Percentiles rank a stretch among this genome's conserved stretches.
Conservation (phyloP, 2,888 invertebrate genomes). For the Cataglyphis livida region DNA sequence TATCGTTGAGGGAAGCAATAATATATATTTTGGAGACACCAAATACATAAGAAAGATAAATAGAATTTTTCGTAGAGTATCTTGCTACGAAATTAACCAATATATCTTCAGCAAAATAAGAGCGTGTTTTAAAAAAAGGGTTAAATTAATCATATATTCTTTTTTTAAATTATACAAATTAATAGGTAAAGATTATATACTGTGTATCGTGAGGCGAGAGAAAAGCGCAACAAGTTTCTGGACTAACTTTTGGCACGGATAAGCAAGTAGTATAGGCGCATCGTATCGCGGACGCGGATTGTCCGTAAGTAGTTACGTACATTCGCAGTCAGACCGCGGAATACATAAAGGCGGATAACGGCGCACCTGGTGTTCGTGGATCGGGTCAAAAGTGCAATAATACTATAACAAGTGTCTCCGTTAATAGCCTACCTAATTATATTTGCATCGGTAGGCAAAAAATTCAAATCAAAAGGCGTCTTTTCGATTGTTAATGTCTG, state of each 20-base stretch:
- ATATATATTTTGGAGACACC: neutral
- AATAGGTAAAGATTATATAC: neutral
- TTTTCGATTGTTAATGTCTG: neutral
- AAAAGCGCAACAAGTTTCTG: constrained; percentile 33
- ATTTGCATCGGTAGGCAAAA: neutral
- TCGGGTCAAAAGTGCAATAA: constrained; percentile 32
- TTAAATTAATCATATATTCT: neutral
- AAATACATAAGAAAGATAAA: constrained; percentile 9
- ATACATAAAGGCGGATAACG: constrained; percentile 11
- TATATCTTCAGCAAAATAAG: neutral
- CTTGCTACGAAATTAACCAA: neutral
- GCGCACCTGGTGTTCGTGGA: constrained; percentile 49
- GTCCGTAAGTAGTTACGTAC: constrained; percentile 54
- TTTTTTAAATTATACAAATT: neutral
- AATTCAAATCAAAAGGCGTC: neutral
- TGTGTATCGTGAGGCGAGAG: neutral
- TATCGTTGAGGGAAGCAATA: neutral
- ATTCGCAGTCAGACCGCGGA: constrained; percentile 53
- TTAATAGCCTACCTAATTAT: constrained; percentile 11
- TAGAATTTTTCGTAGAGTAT: neutral
- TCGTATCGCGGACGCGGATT: constrained; percentile 14
- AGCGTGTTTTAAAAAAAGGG: neutral
- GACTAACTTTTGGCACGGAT: neutral
- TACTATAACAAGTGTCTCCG: neutral
- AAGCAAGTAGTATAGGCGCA: constrained; percentile 35